phyloP scores from a whole-genome alignment of 2,888 invertebrate species.

The Oxyscelio sp. region DNA sequence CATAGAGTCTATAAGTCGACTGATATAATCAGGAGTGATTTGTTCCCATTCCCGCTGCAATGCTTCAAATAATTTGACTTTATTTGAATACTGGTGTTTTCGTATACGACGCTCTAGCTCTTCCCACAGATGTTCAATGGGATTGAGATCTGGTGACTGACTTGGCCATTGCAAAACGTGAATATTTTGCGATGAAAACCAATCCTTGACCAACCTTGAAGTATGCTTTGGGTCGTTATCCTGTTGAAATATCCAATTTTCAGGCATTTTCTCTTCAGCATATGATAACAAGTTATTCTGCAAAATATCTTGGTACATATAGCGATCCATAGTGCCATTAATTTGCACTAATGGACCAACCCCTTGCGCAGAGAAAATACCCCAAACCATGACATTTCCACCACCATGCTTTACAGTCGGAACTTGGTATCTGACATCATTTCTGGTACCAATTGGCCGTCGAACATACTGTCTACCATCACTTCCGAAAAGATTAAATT shows the following conservation, averaged over 20 bases:
- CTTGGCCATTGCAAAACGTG: background rate
- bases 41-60: slow-evolving; percentile 35
- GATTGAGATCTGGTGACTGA: slow-evolving; percentile 26
- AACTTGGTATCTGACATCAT: background rate
- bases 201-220: background rate
- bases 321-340: background rate
- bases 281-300: background rate
- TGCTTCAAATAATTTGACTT: slow-evolving; percentile 20
- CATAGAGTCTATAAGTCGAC: slow-evolving; percentile 33
- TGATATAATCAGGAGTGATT: slow-evolving; percentile 25
- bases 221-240: background rate
- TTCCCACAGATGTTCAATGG: slow-evolving; percentile 13
- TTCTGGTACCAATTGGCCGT: background rate
- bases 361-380: background rate
- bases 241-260: slow-evolving; percentile 4
- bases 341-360: slow-evolving; percentile 11
- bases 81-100: slow-evolving; percentile 33
- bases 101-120: slow-evolving; percentile 3
- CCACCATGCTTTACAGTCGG: slow-evolving; percentile 1
- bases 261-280: background rate
- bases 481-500: background rate
- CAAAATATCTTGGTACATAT: slow-evolving; percentile 1
- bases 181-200: background rate
- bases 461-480: background rate
- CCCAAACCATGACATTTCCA: background rate